Evolutionary conservation across 2,888 invertebrate genomes (phyloP).

Genomic region (Cephonodes hylas): DNA sequence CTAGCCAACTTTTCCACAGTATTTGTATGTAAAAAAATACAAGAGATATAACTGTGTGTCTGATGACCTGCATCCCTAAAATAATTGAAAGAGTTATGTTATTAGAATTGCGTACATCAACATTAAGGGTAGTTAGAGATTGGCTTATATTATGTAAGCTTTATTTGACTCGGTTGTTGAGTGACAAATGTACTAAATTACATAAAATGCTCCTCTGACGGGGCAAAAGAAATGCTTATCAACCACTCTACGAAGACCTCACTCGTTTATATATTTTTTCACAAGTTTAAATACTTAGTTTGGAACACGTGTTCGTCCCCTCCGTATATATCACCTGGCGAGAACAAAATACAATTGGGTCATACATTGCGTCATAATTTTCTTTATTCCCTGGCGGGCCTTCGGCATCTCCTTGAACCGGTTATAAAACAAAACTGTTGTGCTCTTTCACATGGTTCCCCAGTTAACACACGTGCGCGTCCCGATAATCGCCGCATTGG

Average conservation of each 20-base stretch:
- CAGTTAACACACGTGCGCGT: constrained; percentile 67
- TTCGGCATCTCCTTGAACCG: constrained; percentile 41
- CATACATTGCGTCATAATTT: constrained; percentile 65
- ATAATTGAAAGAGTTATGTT: too few relatives aligned
- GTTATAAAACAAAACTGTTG: constrained; percentile 45
- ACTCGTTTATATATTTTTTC: background rate
- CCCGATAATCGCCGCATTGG: constrained; percentile 42
- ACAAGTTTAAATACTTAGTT: constrained; percentile 2
- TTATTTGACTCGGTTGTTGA: too few relatives aligned
- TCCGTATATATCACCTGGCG: constrained; percentile 75
- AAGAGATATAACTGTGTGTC: too few relatives aligned
- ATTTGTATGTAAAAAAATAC: too few relatives aligned
- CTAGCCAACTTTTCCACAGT: too few relatives aligned
- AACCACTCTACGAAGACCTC: background rate
- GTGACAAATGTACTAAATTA: too few relatives aligned
- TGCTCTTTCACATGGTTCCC: constrained; percentile 55
- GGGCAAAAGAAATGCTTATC: too few relatives aligned
- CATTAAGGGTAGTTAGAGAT: too few relatives aligned
- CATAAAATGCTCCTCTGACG: too few relatives aligned
- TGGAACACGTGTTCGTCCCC: constrained; percentile 32
- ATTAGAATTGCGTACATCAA: too few relatives aligned
- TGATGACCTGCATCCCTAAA: too few relatives aligned
- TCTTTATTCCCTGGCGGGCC: constrained; percentile 40
- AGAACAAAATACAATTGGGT: constrained; percentile 62
- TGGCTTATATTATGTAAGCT: too few relatives aligned